Evolutionary conservation across 2,113 vertebrate species (phyloP).

Genomic region (Rhynchopsitta pachyrhyncha): DNA sequence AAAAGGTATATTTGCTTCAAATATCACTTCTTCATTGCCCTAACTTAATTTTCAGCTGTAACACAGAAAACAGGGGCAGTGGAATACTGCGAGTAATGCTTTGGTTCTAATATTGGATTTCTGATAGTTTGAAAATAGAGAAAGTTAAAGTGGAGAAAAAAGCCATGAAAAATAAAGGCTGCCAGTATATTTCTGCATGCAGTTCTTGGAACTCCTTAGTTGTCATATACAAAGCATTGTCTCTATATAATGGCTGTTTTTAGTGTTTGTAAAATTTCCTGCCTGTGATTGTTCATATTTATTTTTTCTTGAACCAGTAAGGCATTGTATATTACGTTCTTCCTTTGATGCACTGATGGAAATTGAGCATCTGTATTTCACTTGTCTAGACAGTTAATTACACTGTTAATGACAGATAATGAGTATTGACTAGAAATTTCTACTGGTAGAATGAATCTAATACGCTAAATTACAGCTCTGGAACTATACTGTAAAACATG

Average conservation of each 20-base stretch:
- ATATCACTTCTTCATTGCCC: background rate
- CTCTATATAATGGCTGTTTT: background rate
- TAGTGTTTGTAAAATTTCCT: background rate
- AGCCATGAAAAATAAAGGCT: background rate
- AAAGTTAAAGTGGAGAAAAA: background rate
- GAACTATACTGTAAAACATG: fast-evolving
- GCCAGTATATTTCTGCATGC: background rate
- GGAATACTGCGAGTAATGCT: background rate
- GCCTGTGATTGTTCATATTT: background rate
- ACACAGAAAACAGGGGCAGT: background rate
- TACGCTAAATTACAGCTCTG: background rate
- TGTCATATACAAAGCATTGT: background rate
- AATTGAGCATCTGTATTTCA: background rate
- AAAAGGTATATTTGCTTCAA: constrained; percentile 80
- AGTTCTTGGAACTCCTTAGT: background rate
- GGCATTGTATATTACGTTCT: fast-evolving
- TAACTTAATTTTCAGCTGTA: background rate
- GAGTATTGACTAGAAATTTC: background rate
- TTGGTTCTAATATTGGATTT: background rate
- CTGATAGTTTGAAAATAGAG: background rate
- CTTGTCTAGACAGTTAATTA: background rate
- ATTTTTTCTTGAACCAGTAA: background rate
- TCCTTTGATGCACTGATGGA: background rate
- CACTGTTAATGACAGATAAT: background rate
- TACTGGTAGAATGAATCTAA: background rate